phyloP scores from a whole-genome alignment of 2,797 vertebrate species.

The Sebastes flavidus region DNA sequence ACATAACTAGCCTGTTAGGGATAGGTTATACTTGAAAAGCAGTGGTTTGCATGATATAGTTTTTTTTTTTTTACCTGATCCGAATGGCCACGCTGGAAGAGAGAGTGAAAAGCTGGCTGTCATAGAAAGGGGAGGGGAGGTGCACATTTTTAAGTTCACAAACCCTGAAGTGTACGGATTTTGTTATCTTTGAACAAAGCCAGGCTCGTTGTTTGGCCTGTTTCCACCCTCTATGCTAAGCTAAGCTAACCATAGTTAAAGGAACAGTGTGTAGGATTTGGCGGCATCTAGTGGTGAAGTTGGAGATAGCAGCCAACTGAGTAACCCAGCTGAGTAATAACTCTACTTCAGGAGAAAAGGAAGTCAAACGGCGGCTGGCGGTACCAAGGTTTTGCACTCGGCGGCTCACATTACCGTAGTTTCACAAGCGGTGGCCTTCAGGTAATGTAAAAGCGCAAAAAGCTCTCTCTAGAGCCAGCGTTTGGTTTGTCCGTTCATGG shows the following conservation, averaged over 20 bases:
- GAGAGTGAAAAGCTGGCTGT: not conserved
- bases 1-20: not conserved
- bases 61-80: not conserved
- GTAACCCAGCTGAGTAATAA: too few species aligned
- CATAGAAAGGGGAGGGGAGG: not conserved
- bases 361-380: too few species aligned
- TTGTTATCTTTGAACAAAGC: not conserved
- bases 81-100: not conserved
- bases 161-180: too few species aligned
- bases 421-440: too few species aligned
- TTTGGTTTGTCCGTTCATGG: too few species aligned
- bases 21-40: not conserved
- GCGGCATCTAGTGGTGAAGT: not conserved
- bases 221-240: not conserved
- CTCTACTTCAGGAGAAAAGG: too few species aligned
- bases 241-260: not conserved
- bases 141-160: not conserved
- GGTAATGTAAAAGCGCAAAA: too few species aligned
- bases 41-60: not conserved
- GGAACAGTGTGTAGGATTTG: too few species aligned
- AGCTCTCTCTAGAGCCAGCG: too few species aligned
- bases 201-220: not conserved
- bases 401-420: too few species aligned
- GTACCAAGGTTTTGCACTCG: too few species aligned
- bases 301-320: too few species aligned